These are phyloP conservation scores for Drosophila kanapiae DNA, from an alignment of 1,140 invertebrate genomes.

Conservation along the genomic window DNA sequence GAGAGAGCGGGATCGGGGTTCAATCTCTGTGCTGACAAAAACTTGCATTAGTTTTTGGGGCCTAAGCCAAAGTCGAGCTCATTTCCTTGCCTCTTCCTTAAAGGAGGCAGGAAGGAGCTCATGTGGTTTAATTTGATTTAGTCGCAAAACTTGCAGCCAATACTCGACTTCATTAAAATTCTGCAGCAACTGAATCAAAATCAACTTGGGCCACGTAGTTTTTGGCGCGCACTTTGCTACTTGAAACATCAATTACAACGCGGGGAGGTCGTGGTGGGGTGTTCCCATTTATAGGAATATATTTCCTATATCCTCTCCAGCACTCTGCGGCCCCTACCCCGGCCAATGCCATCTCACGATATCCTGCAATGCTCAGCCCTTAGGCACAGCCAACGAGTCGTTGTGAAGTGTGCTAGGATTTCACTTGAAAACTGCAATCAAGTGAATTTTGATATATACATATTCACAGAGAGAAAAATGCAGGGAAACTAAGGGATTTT, in stretches of 20 bases:
- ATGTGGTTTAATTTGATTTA: constrained; percentile 79
- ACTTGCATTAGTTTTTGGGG: constrained; percentile 77
- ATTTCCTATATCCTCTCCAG: constrained; percentile 54
- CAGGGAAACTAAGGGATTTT: background rate
- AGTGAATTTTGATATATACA: constrained; percentile 78
- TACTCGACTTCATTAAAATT: constrained; percentile 79
- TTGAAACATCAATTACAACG: constrained; percentile 76
- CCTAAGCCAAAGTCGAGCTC: constrained; percentile 52
- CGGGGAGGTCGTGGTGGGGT: constrained; percentile 3
- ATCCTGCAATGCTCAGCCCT: constrained; percentile 61
- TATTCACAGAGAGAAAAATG: constrained; percentile 6
- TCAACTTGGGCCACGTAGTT: constrained; percentile 67
- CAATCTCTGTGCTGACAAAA: constrained; percentile 49
- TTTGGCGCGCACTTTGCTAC: constrained; percentile 75
- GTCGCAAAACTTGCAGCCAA: constrained; percentile 74
- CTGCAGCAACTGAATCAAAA: constrained; percentile 78
- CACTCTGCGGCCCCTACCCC: background rate
- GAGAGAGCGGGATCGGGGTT: background rate
- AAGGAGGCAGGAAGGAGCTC: constrained; percentile 30
- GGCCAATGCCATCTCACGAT: constrained; percentile 8
- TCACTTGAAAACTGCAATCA: constrained; percentile 84
- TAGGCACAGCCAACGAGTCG: constrained; percentile 68
- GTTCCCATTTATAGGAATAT: constrained; percentile 56
- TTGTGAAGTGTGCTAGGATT: constrained; percentile 79
- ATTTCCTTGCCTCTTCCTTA: constrained; percentile 55